These are phyloP conservation scores for Hydrolagus affinis DNA, from an alignment of 2,113 vertebrate species.

Conservation along the genomic window DNA sequence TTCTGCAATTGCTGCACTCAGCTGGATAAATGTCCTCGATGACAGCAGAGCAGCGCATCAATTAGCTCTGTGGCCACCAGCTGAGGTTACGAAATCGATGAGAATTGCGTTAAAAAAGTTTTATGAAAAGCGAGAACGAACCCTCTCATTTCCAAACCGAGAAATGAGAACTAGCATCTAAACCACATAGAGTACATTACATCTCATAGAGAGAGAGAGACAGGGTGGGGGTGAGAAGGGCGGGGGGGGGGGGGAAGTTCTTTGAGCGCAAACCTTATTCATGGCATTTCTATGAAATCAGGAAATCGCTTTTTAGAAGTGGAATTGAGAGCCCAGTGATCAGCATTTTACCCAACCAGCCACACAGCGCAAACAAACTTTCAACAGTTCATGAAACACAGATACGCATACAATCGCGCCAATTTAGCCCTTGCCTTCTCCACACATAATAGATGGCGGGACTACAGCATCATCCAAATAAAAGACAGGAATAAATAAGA, in stretches of 20 bases:
- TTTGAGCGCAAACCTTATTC: not conserved
- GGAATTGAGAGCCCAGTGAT: not conserved
- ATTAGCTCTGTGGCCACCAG: not conserved
- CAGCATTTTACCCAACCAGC: not conserved
- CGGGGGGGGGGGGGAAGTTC: not conserved
- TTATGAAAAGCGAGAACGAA: not conserved
- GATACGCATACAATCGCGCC: too few species aligned
- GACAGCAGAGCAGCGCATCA: not conserved
- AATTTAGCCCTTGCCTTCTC: too few species aligned
- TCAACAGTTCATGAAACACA: not conserved
- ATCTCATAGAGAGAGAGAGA: too few species aligned
- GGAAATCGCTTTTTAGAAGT: not conserved
- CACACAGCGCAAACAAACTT: not conserved
- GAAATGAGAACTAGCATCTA: not conserved
- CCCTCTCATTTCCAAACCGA: not conserved
- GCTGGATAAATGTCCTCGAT: constrained; percentile 2
- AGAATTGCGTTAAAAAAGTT: not conserved
- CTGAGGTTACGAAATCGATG: not conserved
- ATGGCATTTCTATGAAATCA: not conserved
- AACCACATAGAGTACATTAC: not conserved
- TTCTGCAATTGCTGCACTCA: not conserved
- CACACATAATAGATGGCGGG: too few species aligned
- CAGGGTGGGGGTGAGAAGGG: too few species aligned
- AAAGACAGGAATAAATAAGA: too few species aligned
- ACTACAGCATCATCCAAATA: too few species aligned